Percentiles rank a stretch among this genome's conserved stretches.
Conservation (phyloP, 2,888 invertebrate species). For the Tipula helvola region DNA sequence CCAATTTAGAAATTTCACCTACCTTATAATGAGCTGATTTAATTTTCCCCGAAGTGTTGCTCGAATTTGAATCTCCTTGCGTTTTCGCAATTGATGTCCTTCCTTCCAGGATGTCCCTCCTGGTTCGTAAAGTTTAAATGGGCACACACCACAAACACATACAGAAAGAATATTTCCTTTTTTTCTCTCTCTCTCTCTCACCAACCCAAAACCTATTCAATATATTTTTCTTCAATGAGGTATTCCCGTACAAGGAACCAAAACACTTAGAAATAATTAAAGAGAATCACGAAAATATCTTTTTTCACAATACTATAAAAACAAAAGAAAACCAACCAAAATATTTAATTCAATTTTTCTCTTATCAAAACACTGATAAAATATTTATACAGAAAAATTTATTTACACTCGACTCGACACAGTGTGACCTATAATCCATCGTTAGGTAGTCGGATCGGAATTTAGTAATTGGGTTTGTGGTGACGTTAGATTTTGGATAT, state of each 20-base stretch:
- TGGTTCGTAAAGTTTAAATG: background rate
- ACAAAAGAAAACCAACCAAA: background rate
- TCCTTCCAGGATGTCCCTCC: background rate
- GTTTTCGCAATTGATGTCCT: background rate
- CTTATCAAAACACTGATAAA: slow-evolving; percentile 1
- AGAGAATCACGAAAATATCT: background rate
- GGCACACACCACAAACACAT: background rate
- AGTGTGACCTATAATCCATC: background rate
- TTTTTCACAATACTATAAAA: background rate
- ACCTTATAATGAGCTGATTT: background rate
- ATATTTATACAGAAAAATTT: background rate
- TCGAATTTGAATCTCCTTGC: background rate
- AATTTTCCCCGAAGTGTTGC: background rate
- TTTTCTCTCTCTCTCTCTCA: background rate
- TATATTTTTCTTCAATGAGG: background rate
- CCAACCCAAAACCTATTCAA: background rate
- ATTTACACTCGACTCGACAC: background rate
- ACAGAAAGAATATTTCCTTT: background rate
- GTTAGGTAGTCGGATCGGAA: background rate
- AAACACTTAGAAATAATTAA: background rate
- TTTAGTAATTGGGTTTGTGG: background rate
- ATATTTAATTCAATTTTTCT: background rate
- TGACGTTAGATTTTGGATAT: background rate
- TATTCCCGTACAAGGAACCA: background rate
- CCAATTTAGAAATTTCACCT: background rate